Base-by-base conservation (phyloP, 2,888 invertebrate species). In the Drosophila atroscutellata region DNA sequence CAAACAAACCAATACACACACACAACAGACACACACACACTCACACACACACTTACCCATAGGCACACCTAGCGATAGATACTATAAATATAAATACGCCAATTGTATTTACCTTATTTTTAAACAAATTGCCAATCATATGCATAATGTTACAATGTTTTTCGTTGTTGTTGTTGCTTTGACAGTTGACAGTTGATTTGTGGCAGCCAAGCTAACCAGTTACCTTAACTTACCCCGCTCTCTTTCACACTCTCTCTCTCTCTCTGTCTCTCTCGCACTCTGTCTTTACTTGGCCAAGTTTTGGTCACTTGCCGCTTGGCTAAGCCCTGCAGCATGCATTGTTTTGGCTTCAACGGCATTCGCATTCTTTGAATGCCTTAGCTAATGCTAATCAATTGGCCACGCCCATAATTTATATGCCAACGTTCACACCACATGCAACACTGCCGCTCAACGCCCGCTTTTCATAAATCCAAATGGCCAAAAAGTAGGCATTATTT, bases 91-190 rank as follows among this genome's bases (percentile, higher is more conserved):
- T 20, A 45, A 13, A 20, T 45, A 7, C 13, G 7, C 13, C 56
- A 50, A 45, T 52, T 59, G 56, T 70, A 80, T 70, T 76, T 68
- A 54, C 71, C 81, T 79, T 80, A 72, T 81, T 77, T 84, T 75
- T 81, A 73, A 45, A 81, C 81, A 63, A 83, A 83, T 73, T 82
- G 77, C 61, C 81, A 81, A 76, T 81, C 81, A 78, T 77, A 83
- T 68, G 45, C 24, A 70, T 49, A 50, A 42, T 71, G 37, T 59
- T 64, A 34, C 45, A 39, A 28, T 39, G 2, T 15, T 15, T 9
- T 34, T 49, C 49, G 28, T 52, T 58, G 51, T 62, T 52, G 47
- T 57, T 73, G 37, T 51, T 62, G 32, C 47, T 18, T 45, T 45
- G 45, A 3, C 20, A 20, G 45, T 32, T 57, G 64, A 34, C 72